A percentile compares a stretch with the other conserved stretches of the same genome.
Conservation (phyloP, 2,113 vertebrate genomes). For the Malurus melanocephalus region DNA sequence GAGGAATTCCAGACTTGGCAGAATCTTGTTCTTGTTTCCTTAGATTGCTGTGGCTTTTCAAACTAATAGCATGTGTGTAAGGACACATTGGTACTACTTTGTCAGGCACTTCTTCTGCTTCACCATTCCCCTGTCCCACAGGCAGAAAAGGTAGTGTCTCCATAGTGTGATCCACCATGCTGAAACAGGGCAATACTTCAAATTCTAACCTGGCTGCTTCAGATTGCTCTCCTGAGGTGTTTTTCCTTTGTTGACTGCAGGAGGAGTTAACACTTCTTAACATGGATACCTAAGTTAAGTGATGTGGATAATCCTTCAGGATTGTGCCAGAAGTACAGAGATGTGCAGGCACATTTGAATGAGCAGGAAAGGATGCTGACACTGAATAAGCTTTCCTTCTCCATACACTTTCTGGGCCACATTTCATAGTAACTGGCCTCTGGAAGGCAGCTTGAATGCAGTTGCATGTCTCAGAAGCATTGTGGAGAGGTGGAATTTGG, state of each 20-base stretch:
- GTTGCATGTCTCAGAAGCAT: background rate
- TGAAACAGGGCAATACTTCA: background rate
- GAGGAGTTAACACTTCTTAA: background rate
- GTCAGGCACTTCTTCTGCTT: background rate
- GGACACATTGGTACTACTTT: background rate
- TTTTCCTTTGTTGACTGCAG: background rate
- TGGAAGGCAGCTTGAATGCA: background rate
- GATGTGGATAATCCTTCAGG: background rate
- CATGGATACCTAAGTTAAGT: background rate
- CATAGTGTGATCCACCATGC: background rate
- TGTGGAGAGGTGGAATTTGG: background rate
- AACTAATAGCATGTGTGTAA: background rate
- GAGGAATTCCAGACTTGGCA: background rate
- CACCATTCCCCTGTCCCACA: background rate
- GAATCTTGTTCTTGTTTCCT: background rate
- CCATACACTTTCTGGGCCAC: background rate
- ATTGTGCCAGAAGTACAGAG: background rate
- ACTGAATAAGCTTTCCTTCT: background rate
- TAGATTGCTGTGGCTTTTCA: background rate
- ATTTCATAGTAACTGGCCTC: background rate
- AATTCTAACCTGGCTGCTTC: background rate
- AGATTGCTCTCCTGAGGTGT: background rate
- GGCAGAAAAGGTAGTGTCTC: background rate
- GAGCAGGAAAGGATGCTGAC: background rate
- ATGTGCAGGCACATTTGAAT: fast-evolving